A percentile compares a stretch with the other conserved stretches of the same genome.
Conservation (phyloP, 1,140 invertebrate genomes). For the Drosophila trapezifrons region DNA sequence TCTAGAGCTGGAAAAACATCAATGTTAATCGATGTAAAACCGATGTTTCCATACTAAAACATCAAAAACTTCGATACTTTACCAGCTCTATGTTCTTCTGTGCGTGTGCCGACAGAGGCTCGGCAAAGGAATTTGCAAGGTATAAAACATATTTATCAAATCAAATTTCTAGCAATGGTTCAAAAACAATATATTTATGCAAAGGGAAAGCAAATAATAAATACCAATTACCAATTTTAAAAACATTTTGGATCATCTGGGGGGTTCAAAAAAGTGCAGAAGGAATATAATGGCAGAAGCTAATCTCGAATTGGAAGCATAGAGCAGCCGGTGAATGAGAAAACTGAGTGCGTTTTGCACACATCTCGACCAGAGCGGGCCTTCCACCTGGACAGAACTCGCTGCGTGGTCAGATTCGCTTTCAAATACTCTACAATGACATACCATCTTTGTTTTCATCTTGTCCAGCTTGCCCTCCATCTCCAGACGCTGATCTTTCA, state of each 20-base stretch:
- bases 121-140: too few species aligned
- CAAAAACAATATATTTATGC: background rate
- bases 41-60: too few species aligned
- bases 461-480: slow-evolving; percentile 88
- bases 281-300: background rate
- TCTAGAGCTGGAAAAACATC: too few species aligned
- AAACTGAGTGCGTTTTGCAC: background rate
- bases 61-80: too few species aligned
- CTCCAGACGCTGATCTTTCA: slow-evolving; percentile 86
- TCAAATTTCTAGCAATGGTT: background rate
- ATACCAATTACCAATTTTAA: background rate
- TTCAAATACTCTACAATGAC: slow-evolving; percentile 65
- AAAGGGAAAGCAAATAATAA: background rate
- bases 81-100: too few species aligned
- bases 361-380: slow-evolving; percentile 10
- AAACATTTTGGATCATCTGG: background rate
- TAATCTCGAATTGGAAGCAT: slow-evolving; percentile 5
- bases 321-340: background rate
- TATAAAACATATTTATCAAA: background rate
- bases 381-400: slow-evolving; percentile 1
- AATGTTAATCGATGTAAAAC: too few species aligned
- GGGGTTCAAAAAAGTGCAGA: background rate
- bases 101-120: too few species aligned
- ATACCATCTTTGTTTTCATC: slow-evolving; percentile 89
- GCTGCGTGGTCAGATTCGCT: background rate